Evolutionary conservation across 2,888 invertebrate genomes (phyloP).

Genomic region (Choreutis nemorana): DNA sequence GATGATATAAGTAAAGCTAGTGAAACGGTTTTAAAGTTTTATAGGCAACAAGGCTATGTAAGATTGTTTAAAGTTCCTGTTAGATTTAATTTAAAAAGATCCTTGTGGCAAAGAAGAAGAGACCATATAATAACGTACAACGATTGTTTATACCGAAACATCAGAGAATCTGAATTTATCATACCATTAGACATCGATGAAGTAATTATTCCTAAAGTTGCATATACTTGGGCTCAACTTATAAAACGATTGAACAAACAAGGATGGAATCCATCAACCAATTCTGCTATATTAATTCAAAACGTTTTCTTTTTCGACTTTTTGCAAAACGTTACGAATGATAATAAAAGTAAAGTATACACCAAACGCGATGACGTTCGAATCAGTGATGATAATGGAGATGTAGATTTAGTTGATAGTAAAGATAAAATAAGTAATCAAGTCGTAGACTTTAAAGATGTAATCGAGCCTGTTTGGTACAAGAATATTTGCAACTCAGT

Average conservation of each 20-base stretch:
- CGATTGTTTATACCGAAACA: slow-evolving; percentile 78
- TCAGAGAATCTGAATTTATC: slow-evolving; percentile 69
- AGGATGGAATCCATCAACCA: slow-evolving; percentile 50
- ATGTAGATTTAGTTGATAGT: slow-evolving; percentile 35
- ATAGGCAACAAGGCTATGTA: slow-evolving; percentile 53
- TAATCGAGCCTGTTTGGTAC: slow-evolving; percentile 20
- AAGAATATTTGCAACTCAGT: slow-evolving; percentile 31
- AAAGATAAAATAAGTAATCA: slow-evolving; percentile 25
- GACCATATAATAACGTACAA: slow-evolving; percentile 80
- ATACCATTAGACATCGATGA: slow-evolving; percentile 79
- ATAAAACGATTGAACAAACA: slow-evolving; percentile 45
- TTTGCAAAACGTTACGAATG: slow-evolving; percentile 30
- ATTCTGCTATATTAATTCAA: slow-evolving; percentile 69
- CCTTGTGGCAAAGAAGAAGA: slow-evolving; percentile 71
- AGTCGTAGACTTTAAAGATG: slow-evolving; percentile 29
- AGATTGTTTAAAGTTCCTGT: slow-evolving; percentile 61
- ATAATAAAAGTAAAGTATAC: slow-evolving; percentile 33
- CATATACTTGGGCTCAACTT: slow-evolving; percentile 66
- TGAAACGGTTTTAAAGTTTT: slow-evolving; percentile 62
- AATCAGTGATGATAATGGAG: slow-evolving; percentile 33
- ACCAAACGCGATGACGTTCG: slow-evolving; percentile 50
- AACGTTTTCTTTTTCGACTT: slow-evolving; percentile 76
- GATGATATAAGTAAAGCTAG: slow-evolving; percentile 65
- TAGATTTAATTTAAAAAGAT: slow-evolving; percentile 40
- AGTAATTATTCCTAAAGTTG: slow-evolving; percentile 71